phyloP scores from a whole-genome alignment of 2,888 invertebrate genomes.

The Dryobotodes eremita region DNA sequence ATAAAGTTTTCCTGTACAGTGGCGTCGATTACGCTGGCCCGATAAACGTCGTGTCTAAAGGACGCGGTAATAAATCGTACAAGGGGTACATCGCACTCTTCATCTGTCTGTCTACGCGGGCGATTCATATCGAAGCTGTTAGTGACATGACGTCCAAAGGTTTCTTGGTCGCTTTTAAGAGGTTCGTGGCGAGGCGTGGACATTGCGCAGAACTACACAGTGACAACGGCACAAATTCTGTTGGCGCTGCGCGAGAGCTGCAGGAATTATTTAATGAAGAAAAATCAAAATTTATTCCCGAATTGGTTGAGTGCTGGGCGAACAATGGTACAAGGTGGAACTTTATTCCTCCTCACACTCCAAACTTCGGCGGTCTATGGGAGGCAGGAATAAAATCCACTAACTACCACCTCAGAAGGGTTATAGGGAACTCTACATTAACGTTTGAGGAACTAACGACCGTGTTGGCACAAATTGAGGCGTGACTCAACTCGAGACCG shows the following conservation, averaged over 20 bases:
- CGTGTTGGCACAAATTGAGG: not conserved
- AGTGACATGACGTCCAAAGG: not conserved
- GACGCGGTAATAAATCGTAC: not conserved
- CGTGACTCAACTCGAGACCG: not conserved
- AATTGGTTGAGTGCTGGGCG: not conserved
- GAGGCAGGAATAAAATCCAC: not conserved
- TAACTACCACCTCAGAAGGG: not conserved
- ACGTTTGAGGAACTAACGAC: not conserved
- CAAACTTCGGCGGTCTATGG: too few species aligned
- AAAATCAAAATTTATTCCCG: not conserved
- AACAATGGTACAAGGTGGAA: not conserved
- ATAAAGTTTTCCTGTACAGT: too few species aligned
- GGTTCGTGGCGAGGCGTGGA: not conserved
- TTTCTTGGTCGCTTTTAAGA: slow-evolving; percentile 2
- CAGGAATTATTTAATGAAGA: not conserved
- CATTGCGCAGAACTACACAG: too few species aligned
- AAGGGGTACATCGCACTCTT: not conserved
- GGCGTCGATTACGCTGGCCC: slow-evolving; percentile 11
- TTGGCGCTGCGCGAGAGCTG: not conserved
- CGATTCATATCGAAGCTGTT: not conserved
- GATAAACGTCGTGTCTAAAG: slow-evolving; percentile 7
- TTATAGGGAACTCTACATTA: not conserved
- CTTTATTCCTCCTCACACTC: too few species aligned
- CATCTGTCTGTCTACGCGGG: slow-evolving; percentile 4
- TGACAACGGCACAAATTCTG: too few species aligned